Base-by-base conservation (phyloP, 1,140 invertebrate species). In the Mesaphorura yosii region DNA sequence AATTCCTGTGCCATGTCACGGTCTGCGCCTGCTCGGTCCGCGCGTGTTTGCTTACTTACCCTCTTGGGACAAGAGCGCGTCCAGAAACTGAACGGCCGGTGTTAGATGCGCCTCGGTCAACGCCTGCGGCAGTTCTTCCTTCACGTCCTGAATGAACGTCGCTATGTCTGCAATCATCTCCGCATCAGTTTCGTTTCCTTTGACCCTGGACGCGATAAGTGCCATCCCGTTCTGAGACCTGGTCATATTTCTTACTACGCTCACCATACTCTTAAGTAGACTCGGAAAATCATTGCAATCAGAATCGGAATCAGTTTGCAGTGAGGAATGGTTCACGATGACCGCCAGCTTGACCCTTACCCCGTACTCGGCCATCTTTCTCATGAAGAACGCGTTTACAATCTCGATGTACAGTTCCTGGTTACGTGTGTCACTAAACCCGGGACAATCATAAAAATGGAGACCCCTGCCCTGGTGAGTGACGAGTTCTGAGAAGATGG, bases 361-460 rank as follows among this genome's bases (percentile, higher is more conserved):
- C 7, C 40, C 45, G 28, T 48, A 42, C 19, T 55, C 48, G 1
- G 58, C 29, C 2, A 63, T 37, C 20, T 52, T 56, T 38, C 54
- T 61, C 2, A 61, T 58, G 37, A 60, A 63, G 41, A 51, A 63
- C 6, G 55, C 44, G 1, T 39, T 46, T 2, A 56, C 52, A 14
- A 64, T 62, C 15, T 64, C 63, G 22, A 46, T 40, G 25, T 31
- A 45, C 14, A 49, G 23, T n/a, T n/a, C n/a, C n/a, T n/a, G n/a
- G n/a, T 27, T 40, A 1, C 63, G 39, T 2, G 55, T 62, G 46
- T 64, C 63, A 17, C 45, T 48, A 50, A 64, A 64, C 17, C 63
- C 63, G 2, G 63, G 63, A 26, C 46, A 52, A 45, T 64, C 63
- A 37, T 59, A 61, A 28, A 57, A 55, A 23, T 27, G 22, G 25